Evolutionary conservation across 1,140 invertebrate species (phyloP).

Genomic region (Epicauta chinensis): DNA sequence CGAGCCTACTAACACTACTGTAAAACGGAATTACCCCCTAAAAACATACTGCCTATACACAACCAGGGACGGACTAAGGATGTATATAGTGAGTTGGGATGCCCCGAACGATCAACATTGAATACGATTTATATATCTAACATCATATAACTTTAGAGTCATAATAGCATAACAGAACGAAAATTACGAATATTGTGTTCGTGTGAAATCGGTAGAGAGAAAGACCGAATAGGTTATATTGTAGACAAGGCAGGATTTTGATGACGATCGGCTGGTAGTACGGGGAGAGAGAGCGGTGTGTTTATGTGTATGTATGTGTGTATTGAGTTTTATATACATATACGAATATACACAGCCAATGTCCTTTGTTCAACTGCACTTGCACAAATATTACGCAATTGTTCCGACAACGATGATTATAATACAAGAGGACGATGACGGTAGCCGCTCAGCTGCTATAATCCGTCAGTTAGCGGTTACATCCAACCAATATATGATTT

Average conservation of each 20-base stretch:
- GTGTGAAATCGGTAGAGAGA: constrained; percentile 2
- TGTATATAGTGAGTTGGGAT: constrained; percentile 16
- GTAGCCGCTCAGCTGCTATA: too few relatives aligned
- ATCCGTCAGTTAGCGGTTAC: too few relatives aligned
- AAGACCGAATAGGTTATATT: too few relatives aligned
- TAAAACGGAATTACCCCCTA: constrained; percentile 27
- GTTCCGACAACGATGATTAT: background rate
- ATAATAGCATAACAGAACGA: constrained; percentile 7
- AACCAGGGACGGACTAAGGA: constrained; percentile 23
- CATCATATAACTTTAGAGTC: constrained; percentile 11
- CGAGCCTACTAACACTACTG: constrained; percentile 23
- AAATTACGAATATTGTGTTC: constrained; percentile 9
- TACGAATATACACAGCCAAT: constrained; percentile 14
- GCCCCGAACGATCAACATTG: too few relatives aligned
- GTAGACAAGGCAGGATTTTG: too few relatives aligned
- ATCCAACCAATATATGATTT: too few relatives aligned
- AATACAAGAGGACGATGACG: too few relatives aligned
- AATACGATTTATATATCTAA: constrained; percentile 6
- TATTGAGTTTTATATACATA: too few relatives aligned
- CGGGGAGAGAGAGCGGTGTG: too few relatives aligned
- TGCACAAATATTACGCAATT: constrained; percentile 35
- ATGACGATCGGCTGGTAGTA: too few relatives aligned
- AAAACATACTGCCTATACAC: constrained; percentile 27
- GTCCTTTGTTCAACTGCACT: constrained; percentile 34
- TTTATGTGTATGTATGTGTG: too few relatives aligned